A percentile compares a stretch with the other conserved stretches of the same genome.
Evolutionary conservation across 2,888 invertebrate genomes (phyloP).

Genomic region (Diarsia mendica): DNA sequence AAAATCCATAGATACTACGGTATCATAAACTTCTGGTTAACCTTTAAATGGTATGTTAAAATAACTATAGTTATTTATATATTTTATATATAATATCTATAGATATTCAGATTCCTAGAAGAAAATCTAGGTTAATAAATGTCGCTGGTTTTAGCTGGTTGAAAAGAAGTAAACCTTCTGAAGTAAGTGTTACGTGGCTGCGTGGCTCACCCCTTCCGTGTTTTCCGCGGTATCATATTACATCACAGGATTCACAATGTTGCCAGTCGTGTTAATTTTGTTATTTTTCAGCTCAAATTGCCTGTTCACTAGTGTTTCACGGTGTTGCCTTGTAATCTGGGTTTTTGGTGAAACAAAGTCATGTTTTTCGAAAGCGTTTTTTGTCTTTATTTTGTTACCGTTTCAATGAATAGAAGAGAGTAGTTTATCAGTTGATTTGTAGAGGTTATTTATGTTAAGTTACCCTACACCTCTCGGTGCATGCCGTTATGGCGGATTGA

Average conservation of each 20-base stretch:
- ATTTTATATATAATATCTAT: too few relatives aligned
- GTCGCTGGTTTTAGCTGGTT: not conserved
- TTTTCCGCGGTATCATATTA: conserved; percentile 58
- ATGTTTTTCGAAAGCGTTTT: conserved; percentile 12
- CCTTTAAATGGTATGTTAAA: too few relatives aligned
- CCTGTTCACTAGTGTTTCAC: conserved; percentile 51
- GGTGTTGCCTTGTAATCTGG: conserved; percentile 48
- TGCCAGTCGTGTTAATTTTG: conserved; percentile 59
- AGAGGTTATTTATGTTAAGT: not conserved
- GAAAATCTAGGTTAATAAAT: not conserved
- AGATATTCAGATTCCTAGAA: too few relatives aligned
- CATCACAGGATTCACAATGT: conserved; percentile 59
- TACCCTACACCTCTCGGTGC: not conserved
- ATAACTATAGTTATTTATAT: too few relatives aligned
- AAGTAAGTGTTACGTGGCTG: rapidly evolving
- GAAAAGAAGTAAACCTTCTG: conserved; percentile 27
- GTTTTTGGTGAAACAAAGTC: conserved; percentile 33
- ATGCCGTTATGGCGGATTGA: not conserved
- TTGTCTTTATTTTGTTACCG: conserved; percentile 9
- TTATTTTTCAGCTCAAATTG: conserved; percentile 60
- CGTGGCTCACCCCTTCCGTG: conserved; percentile 45
- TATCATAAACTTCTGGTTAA: too few relatives aligned
- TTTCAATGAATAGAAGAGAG: not conserved
- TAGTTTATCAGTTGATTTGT: not conserved
- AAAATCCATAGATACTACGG: too few relatives aligned